Evolutionary conservation across 2,888 invertebrate species (phyloP).

Genomic region (Temnothorax rugatulus): DNA sequence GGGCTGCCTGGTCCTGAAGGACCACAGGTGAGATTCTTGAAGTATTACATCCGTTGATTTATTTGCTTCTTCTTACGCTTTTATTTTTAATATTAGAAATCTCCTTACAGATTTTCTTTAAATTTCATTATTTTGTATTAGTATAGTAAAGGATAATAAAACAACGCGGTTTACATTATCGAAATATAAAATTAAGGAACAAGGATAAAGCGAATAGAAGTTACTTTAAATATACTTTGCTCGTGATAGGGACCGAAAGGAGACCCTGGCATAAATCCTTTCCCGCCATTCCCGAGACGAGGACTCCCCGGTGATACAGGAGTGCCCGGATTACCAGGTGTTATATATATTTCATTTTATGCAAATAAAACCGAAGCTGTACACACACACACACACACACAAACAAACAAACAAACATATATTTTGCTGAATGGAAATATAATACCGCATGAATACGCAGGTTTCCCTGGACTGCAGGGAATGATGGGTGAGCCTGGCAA

Average conservation of each 20-base stretch:
- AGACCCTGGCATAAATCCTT: conserved; percentile 83
- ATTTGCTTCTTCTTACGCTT: neutral
- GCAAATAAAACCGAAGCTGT: neutral
- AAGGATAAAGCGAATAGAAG: neutral
- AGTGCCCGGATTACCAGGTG: conserved; percentile 87
- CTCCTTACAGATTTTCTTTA: neutral
- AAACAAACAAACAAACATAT: neutral
- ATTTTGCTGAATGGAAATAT: conserved; percentile 19
- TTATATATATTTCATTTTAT: neutral
- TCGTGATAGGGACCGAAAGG: conserved; percentile 84
- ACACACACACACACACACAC: too few relatives aligned
- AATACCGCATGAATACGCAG: conserved; percentile 57
- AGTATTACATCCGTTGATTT: neutral
- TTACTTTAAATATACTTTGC: conserved; percentile 22
- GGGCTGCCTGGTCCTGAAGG: conserved; percentile 86
- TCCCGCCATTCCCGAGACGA: conserved; percentile 78
- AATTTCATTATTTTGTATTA: neutral
- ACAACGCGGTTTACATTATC: neutral
- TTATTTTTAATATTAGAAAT: neutral
- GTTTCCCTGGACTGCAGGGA: conserved; percentile 88
- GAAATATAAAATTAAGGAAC: neutral
- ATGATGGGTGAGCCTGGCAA: conserved; percentile 89
- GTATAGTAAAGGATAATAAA: neutral
- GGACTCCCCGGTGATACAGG: conserved; percentile 89
- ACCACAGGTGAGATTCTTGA: conserved; percentile 72